Conservation (phyloP, 2,888 invertebrate species). For the Cordilura impudica region DNA sequence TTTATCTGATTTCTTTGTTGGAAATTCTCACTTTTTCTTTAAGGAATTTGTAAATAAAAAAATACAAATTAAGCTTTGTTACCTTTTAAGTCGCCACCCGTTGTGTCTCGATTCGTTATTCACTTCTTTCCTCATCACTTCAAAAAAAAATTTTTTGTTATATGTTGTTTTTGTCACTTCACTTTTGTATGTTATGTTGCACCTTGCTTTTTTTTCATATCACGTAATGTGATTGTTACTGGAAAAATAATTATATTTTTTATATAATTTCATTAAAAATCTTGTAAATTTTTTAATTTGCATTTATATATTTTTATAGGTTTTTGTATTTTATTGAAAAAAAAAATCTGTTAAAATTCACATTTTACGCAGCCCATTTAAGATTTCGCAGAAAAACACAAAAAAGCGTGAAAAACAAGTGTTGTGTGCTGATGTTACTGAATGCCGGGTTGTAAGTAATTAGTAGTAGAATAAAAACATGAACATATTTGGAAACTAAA, state of each 20-base stretch:
- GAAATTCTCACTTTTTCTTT: neutral
- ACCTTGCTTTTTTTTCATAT: conserved; percentile 29
- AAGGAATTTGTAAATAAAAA: too few species aligned
- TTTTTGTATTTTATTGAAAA: conserved; percentile 15
- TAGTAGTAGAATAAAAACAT: too few species aligned
- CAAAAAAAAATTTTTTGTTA: conserved; percentile 29
- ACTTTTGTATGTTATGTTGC: conserved; percentile 45
- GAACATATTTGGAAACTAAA: too few species aligned
- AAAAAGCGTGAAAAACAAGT: conserved; percentile 45
- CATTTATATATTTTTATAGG: neutral
- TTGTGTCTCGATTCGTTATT: conserved; percentile 18
- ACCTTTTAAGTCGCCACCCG: neutral
- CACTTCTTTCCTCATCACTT: conserved; percentile 16
- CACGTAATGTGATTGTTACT: conserved; percentile 17
- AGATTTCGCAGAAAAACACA: conserved; percentile 43
- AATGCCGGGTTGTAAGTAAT: neutral
- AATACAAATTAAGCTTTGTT: neutral
- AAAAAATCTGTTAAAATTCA: conserved; percentile 26
- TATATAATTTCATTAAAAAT: neutral
- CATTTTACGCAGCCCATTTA: conserved; percentile 38
- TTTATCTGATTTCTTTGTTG: neutral
- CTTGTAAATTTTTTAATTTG: neutral
- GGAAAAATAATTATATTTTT: neutral
- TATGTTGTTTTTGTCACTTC: conserved; percentile 24
- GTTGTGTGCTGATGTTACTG: neutral